A percentile compares a stretch with the other conserved stretches of the same genome.
Conservation (phyloP, 2,888 invertebrate species). For the Mechanitis mazaeus region DNA sequence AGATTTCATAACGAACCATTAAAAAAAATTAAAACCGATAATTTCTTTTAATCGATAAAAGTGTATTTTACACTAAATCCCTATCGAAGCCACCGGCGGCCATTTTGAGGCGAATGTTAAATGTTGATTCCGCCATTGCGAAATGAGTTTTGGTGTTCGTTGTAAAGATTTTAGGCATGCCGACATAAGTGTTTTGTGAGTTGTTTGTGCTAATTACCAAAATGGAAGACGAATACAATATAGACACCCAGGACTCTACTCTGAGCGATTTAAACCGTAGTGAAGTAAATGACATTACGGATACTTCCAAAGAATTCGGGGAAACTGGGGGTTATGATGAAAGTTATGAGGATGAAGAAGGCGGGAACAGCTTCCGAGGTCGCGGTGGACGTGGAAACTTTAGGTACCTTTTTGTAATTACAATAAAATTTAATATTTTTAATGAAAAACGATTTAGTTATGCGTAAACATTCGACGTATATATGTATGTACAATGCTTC, state of each 20-base stretch:
- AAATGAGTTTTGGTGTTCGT: conserved; percentile 34
- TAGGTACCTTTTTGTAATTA: conserved; percentile 42
- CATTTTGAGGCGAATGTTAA: conserved; percentile 46
- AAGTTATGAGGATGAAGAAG: conserved; percentile 62
- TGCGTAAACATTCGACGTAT: conserved; percentile 2
- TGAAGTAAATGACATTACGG: conserved; percentile 42
- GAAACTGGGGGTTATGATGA: conserved; percentile 57
- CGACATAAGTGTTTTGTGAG: conserved; percentile 47
- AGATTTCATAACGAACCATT: too few species aligned
- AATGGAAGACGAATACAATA: conserved; percentile 64
- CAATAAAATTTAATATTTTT: not conserved
- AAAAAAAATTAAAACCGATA: conserved; percentile 24
- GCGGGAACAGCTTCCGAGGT: conserved; percentile 53
- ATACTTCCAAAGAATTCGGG: conserved; percentile 57
- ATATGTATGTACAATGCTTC: not conserved
- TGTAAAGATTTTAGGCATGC: conserved; percentile 48
- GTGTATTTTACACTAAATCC: conserved; percentile 23
- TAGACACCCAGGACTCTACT: conserved; percentile 55
- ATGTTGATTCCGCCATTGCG: conserved; percentile 48
- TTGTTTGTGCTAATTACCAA: conserved; percentile 35
- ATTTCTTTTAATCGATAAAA: conserved; percentile 21
- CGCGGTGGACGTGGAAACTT: conserved; percentile 65
- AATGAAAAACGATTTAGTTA: not conserved
- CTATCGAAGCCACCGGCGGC: conserved; percentile 42
- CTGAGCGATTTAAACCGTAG: conserved; percentile 42